phyloP scores from a whole-genome alignment of 2,113 vertebrate genomes.

The Callithrix jacchus region DNA sequence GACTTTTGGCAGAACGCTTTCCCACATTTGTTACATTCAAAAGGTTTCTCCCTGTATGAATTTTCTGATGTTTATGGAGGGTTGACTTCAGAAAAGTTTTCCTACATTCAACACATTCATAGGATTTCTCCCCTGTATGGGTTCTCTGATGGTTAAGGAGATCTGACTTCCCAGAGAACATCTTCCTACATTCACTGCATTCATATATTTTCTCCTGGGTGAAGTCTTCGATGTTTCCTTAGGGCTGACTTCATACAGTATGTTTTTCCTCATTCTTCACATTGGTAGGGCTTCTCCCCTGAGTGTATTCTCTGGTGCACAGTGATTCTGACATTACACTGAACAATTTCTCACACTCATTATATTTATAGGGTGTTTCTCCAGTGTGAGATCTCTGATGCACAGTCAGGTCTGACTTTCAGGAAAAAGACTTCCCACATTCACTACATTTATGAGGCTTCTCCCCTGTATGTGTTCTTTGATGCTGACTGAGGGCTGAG shows the following conservation, averaged over 20 bases:
- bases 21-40: not conserved
- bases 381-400: conserved; percentile 77
- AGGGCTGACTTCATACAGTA: conserved; percentile 63
- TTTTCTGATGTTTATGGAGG: not conserved
- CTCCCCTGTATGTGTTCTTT: conserved; percentile 78
- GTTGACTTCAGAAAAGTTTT: not conserved
- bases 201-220: conserved; percentile 32
- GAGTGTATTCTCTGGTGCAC: conserved; percentile 87
- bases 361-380: conserved; percentile 86
- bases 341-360: conserved; percentile 87
- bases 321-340: conserved; percentile 87
- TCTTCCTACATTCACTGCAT: conserved; percentile 74
- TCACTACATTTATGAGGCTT: conserved; percentile 83
- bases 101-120: not conserved
- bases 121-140: not conserved
- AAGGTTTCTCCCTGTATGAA: not conserved
- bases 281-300: conserved; percentile 57
- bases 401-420: conserved; percentile 84
- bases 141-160: not conserved
- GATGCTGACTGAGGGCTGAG: conserved; percentile 22
- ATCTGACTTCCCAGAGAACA: conserved; percentile 48
- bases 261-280: conserved; percentile 65
- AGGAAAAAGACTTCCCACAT: conserved; percentile 87
- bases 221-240: conserved; percentile 81
- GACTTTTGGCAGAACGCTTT: not conserved